A percentile compares a stretch with the other conserved stretches of the same genome.
Conservation (phyloP, 2,113 vertebrate genomes). For the Rhynchomys soricoides region DNA sequence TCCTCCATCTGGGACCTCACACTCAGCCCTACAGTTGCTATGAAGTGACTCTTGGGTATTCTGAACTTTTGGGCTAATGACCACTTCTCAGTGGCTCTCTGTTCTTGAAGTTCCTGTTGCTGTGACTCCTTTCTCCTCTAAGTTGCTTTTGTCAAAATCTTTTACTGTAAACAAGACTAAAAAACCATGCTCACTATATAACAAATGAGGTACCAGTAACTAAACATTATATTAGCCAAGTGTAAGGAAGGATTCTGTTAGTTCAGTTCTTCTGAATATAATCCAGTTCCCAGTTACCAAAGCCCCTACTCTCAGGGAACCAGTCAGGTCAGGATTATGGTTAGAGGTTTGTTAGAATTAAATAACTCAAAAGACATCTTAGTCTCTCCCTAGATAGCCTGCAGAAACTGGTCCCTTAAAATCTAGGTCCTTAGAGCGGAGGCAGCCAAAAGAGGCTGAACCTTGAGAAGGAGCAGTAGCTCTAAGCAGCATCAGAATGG, state of each 20-base stretch:
- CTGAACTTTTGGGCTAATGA: no score
- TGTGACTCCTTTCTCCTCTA: not conserved
- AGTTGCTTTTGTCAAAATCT: not conserved
- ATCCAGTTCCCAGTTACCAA: constrained; percentile 32
- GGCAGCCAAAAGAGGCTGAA: not conserved
- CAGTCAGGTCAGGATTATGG: not conserved
- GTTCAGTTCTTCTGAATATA: constrained; percentile 17
- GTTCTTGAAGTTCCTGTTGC: not conserved
- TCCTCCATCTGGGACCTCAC: no score
- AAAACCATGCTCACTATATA: not conserved
- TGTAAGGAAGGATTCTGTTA: constrained; percentile 28
- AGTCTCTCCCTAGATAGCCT: not conserved
- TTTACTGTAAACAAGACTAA: not conserved
- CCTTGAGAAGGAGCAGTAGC: not conserved
- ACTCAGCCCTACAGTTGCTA: no score
- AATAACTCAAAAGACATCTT: constrained; percentile 21
- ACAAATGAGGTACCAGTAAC: not conserved
- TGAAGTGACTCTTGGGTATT: no score
- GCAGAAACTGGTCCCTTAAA: not conserved
- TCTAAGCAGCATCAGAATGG: not conserved
- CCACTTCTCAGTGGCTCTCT: no score
- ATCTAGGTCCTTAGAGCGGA: not conserved
- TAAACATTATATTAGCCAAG: constrained; percentile 4
- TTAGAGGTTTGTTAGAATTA: constrained; percentile 13
- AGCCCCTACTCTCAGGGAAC: not conserved